Conservation (phyloP, 2,797 vertebrate species). For the Periophthalmus magnuspinnatus region DNA sequence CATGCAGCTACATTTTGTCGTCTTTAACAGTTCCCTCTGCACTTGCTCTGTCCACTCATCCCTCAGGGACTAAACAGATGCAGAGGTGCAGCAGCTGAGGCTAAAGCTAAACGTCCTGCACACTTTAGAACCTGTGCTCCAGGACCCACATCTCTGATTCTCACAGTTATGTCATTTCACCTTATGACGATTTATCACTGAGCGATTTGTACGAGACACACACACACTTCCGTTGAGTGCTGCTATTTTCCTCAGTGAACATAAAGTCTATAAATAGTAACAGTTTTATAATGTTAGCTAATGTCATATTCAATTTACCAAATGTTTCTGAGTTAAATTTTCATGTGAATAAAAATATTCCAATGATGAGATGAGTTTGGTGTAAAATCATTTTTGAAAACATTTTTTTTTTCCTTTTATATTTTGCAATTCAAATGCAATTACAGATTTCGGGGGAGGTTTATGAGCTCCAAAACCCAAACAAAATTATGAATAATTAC, state of each 20-base stretch:
- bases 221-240: slow-evolving; percentile 5
- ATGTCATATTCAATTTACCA: background rate
- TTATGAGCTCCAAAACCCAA: background rate
- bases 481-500: background rate
- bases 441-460: background rate
- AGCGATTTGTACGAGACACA: slow-evolving; percentile 12
- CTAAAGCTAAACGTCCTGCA: slow-evolving; percentile 57
- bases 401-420: background rate
- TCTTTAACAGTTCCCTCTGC: slow-evolving; percentile 55
- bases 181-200: slow-evolving; percentile 26
- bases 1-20: slow-evolving; percentile 25
- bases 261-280: background rate
- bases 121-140: slow-evolving; percentile 37
- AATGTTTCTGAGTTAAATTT: background rate
- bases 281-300: background rate
- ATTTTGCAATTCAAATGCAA: slow-evolving; percentile 1
- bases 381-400: background rate
- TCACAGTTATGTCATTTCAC: slow-evolving; percentile 32
- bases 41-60: slow-evolving; percentile 33
- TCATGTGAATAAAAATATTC: slow-evolving; percentile 1
- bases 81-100: slow-evolving; percentile 48
- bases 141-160: slow-evolving; percentile 24
- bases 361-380: background rate
- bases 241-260: background rate
- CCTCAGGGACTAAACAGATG: slow-evolving; percentile 31